These are phyloP conservation scores for Hyphantria cunea DNA, from an alignment of 1,140 invertebrate species.

Conservation along the genomic window DNA sequence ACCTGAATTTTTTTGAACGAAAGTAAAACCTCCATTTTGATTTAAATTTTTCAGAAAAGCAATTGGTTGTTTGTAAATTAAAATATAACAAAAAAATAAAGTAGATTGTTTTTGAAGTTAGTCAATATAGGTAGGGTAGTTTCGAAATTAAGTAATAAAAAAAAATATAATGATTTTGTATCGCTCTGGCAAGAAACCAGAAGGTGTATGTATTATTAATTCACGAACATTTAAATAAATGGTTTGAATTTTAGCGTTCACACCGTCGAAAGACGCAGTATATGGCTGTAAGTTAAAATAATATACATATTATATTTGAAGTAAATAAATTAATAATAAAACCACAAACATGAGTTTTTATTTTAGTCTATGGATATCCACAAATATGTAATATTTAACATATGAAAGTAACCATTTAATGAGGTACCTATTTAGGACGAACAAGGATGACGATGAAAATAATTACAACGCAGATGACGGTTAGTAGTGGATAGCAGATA, in stretches of 20 bases:
- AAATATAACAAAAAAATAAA: slow-evolving; percentile 25
- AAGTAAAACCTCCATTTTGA: slow-evolving; percentile 5
- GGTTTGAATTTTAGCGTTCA: slow-evolving; percentile 26
- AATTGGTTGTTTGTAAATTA: slow-evolving; percentile 29
- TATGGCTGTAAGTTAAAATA: slow-evolving; percentile 76
- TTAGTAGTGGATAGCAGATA: too few species aligned
- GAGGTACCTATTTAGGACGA: too few species aligned
- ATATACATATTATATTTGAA: slow-evolving; percentile 79
- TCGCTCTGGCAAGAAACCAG: slow-evolving; percentile 17
- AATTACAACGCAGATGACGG: too few species aligned
- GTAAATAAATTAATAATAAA: slow-evolving; percentile 80
- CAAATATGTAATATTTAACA: too few species aligned
- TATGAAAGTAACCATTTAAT: too few species aligned
- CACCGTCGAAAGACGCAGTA: slow-evolving; percentile 24
- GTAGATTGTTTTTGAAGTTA: slow-evolving; percentile 27
- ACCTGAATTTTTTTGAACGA: not conserved
- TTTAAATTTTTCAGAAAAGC: slow-evolving; percentile 20
- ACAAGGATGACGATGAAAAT: too few species aligned
- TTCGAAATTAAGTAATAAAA: slow-evolving; percentile 25
- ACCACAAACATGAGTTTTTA: slow-evolving; percentile 22
- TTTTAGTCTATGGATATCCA: too few species aligned
- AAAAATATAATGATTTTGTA: slow-evolving; percentile 21
- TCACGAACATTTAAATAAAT: slow-evolving; percentile 14
- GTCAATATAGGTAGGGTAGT: slow-evolving; percentile 29
- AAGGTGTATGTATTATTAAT: slow-evolving; percentile 22